Evolutionary conservation across 2,113 vertebrate species (phyloP).

Genomic region (Epinephelus fuscoguttatus): DNA sequence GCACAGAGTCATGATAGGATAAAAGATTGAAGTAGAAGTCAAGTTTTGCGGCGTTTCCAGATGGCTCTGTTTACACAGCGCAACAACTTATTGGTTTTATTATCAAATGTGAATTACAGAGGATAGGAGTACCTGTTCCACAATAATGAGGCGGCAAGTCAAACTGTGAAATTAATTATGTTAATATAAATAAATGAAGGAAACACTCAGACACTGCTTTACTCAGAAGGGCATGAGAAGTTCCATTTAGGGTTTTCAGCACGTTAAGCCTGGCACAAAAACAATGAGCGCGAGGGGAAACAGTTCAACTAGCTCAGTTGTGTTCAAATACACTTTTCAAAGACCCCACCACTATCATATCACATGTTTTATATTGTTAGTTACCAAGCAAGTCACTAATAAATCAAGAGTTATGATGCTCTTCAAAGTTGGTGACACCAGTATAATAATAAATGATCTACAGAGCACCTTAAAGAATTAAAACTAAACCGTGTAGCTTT

Average conservation of each 20-base stretch:
- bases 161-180: conserved; percentile 2
- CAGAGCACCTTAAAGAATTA: neutral
- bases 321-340: neutral
- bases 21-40: conserved; percentile 12
- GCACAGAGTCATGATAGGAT: neutral
- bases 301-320: neutral
- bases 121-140: conserved; percentile 3
- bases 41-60: conserved; percentile 12
- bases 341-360: neutral
- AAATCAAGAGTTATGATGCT: neutral
- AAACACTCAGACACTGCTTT: neutral
- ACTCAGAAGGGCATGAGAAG: neutral
- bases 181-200: neutral
- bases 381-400: neutral
- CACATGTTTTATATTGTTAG: neutral
- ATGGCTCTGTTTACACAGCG: conserved; percentile 34
- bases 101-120: conserved; percentile 22
- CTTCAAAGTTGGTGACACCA: neutral
- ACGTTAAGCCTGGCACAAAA: neutral
- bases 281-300: neutral
- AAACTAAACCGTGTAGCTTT: conserved; percentile 1
- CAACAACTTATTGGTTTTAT: conserved; percentile 25
- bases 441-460: neutral
- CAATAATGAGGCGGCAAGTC: neutral
- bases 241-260: neutral